Evolutionary conservation across 2,113 vertebrate genomes (phyloP).

Genomic region (Nasalis larvatus): DNA sequence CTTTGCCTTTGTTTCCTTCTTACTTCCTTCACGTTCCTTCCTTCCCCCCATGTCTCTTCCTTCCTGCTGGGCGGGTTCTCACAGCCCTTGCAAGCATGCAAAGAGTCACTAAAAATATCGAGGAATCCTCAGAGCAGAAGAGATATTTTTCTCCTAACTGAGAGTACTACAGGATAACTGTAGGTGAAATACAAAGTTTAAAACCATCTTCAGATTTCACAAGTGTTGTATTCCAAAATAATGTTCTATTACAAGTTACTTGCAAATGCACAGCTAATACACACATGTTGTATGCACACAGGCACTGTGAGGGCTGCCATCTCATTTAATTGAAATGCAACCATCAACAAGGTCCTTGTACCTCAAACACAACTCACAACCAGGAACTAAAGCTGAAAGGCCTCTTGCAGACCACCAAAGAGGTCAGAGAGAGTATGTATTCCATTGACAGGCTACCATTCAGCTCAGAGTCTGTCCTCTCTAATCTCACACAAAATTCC

Average conservation of each 20-base stretch:
- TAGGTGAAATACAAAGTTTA: background rate
- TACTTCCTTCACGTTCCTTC: background rate
- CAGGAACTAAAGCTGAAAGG: background rate
- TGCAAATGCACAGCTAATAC: background rate
- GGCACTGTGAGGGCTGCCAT: background rate
- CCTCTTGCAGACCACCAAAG: background rate
- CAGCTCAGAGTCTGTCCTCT: background rate
- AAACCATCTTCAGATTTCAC: background rate
- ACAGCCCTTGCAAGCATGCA: background rate
- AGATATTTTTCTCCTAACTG: background rate
- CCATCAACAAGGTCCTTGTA: background rate
- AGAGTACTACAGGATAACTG: background rate
- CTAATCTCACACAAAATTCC: too few relatives aligned
- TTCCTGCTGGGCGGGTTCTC: background rate
- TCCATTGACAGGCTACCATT: too few relatives aligned
- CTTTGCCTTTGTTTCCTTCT: background rate
- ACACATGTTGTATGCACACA: rapidly evolving
- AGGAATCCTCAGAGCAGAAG: background rate
- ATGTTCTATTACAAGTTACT: too few relatives aligned
- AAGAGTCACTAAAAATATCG: background rate
- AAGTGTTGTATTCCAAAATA: background rate
- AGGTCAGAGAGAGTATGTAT: background rate
- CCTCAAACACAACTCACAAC: background rate
- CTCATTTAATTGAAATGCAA: background rate
- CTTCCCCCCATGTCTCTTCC: background rate